phyloP scores from a whole-genome alignment of 2,113 vertebrate species.

The Pimephales promelas region DNA sequence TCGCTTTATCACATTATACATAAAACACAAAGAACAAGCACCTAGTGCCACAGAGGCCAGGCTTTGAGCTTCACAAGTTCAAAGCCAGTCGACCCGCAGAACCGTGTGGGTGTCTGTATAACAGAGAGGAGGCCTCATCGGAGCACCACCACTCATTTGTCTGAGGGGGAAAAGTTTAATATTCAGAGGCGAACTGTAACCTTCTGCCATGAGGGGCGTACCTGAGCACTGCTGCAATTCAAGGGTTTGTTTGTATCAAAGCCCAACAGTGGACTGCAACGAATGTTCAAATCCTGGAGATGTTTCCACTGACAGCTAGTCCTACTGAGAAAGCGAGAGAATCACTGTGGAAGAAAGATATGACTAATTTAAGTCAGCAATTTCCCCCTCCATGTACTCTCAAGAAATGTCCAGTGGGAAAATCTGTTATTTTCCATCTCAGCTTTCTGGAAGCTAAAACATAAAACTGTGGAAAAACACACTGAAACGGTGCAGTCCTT shows the following conservation, averaged over 20 bases:
- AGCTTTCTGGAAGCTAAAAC: not conserved
- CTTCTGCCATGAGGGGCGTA: constrained; percentile 13
- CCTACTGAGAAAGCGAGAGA: not conserved
- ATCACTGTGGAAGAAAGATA: constrained; percentile 13
- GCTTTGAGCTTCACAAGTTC: constrained; percentile 54
- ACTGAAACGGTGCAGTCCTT: not conserved
- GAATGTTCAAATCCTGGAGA: not conserved
- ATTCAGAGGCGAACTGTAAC: constrained; percentile 28
- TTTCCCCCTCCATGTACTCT: not conserved
- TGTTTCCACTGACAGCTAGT: not conserved
- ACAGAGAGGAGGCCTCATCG: not conserved
- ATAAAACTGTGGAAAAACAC: not conserved
- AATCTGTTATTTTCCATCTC: not conserved
- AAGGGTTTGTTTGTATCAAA: constrained; percentile 25
- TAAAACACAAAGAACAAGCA: constrained; percentile 55
- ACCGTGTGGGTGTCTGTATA: constrained; percentile 13
- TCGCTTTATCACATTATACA: constrained; percentile 53
- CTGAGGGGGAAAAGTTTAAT: constrained; percentile 14
- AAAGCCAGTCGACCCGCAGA: constrained; percentile 34
- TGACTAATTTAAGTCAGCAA: constrained; percentile 2
- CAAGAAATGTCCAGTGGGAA: not conserved
- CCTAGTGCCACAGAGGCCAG: constrained; percentile 14
- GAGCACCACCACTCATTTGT: constrained; percentile 33
- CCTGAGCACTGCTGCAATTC: constrained; percentile 11
- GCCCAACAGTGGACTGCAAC: not conserved